Percentiles rank a stretch among this genome's conserved stretches.
These are phyloP conservation scores for Notolepis coatsorum DNA, from an alignment of 2,797 vertebrate genomes.

Conservation along the genomic window DNA sequence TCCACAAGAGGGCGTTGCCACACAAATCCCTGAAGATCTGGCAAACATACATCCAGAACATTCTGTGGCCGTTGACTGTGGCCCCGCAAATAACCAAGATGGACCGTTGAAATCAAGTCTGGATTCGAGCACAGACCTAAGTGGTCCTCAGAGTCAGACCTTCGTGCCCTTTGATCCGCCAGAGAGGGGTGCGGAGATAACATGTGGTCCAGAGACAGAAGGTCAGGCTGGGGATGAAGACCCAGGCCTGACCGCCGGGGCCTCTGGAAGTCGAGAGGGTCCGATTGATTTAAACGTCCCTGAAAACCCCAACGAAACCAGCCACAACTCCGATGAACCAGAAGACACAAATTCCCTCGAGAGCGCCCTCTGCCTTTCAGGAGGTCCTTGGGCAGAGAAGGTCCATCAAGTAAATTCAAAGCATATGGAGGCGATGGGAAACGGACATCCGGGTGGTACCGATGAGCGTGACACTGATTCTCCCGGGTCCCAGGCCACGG, in stretches of 20 bases:
- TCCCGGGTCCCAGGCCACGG: background rate
- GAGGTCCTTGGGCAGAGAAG: conserved; percentile 5
- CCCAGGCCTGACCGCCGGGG: background rate
- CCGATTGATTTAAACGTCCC: conserved; percentile 1
- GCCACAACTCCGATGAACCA: conserved; percentile 4
- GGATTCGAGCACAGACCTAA: conserved; percentile 12
- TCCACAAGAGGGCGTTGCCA: conserved; percentile 18
- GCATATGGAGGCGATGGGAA: conserved; percentile 1
- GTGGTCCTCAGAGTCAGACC: conserved; percentile 53
- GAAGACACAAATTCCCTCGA: conserved; percentile 14
- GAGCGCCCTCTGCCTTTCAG: conserved; percentile 1
- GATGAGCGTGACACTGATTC: background rate
- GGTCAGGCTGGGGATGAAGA: conserved; percentile 13
- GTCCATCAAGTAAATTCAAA: background rate
- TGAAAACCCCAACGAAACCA: conserved; percentile 11
- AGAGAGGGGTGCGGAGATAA: conserved; percentile 26
- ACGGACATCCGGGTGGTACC: background rate
- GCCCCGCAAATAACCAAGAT: conserved; percentile 11
- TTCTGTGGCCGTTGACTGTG: background rate
- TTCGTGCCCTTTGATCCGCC: conserved; percentile 47
- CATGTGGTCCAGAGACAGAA: conserved; percentile 21
- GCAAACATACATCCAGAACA: background rate
- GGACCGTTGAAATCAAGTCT: background rate
- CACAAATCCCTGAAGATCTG: conserved; percentile 2
- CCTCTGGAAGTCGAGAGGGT: background rate